These are phyloP conservation scores for Lepidocyrtinus sp. DNA, from an alignment of 2,888 invertebrate species.

Conservation along the genomic window DNA sequence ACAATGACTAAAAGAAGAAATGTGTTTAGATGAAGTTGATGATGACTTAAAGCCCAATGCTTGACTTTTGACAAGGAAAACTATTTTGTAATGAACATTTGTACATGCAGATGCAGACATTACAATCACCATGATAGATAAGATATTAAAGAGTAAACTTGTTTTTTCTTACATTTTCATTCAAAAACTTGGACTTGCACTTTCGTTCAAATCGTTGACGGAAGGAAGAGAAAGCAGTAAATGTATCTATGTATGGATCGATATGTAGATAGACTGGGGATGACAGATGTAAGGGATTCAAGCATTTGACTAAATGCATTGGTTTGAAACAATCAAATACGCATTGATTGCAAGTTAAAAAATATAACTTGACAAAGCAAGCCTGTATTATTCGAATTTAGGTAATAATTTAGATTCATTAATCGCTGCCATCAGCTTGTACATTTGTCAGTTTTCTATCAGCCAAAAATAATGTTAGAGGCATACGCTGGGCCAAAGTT, in stretches of 20 bases:
- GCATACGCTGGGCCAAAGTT: too few species aligned
- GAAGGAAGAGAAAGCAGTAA: conserved; percentile 13
- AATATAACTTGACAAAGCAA: too few species aligned
- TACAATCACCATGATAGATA: background rate
- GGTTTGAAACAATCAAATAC: too few species aligned
- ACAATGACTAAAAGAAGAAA: background rate
- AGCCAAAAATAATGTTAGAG: too few species aligned
- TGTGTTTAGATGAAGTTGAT: background rate
- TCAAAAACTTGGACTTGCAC: background rate
- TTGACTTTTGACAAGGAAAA: background rate
- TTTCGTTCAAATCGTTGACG: background rate
- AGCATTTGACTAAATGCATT: too few species aligned
- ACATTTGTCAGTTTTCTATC: too few species aligned
- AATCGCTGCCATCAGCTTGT: too few species aligned
- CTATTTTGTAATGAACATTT: background rate
- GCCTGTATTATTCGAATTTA: too few species aligned
- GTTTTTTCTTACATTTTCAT: background rate
- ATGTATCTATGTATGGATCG: conserved; percentile 7
- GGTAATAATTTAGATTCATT: too few species aligned
- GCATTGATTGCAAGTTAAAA: too few species aligned
- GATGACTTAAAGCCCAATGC: background rate
- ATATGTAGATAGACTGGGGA: too few species aligned
- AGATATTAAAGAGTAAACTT: background rate
- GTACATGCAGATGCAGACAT: background rate
- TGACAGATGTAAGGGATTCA: too few species aligned